Percentiles rank a stretch among this genome's conserved stretches.
Conservation (phyloP, 23 tunicate genomes). For the Diplosoma virens region DNA sequence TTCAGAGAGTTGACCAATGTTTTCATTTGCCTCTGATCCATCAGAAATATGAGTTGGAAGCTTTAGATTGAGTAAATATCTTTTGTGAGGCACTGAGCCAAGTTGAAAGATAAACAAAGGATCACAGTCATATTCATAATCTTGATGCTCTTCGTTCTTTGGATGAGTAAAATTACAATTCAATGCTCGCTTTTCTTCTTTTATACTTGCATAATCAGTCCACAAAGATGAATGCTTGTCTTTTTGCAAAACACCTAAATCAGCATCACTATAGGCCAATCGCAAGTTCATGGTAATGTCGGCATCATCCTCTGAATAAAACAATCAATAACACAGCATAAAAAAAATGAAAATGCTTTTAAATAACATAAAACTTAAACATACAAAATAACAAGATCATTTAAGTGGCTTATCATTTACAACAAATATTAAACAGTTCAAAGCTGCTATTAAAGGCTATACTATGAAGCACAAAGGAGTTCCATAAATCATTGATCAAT, state of each 20-base stretch:
- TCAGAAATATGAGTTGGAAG: constrained; percentile 34
- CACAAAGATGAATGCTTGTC: constrained; percentile 28
- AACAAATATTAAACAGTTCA: too few species aligned
- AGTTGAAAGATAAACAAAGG: constrained; percentile 59
- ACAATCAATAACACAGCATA: too few species aligned
- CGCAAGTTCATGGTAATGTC: constrained; percentile 35
- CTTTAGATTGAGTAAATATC: constrained; percentile 60
- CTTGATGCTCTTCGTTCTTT: constrained; percentile 19
- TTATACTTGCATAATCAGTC: constrained; percentile 36
- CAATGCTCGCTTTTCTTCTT: constrained; percentile 40
- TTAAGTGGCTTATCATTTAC: too few species aligned
- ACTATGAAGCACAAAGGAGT: too few species aligned
- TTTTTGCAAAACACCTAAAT: background rate
- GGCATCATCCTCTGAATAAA: constrained; percentile 13
- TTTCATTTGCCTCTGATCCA: background rate
- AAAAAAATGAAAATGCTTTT: too few species aligned
- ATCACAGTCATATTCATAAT: constrained; percentile 76
- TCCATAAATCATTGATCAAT: too few species aligned
- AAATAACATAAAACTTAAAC: too few species aligned
- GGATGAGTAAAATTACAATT: constrained; percentile 57
- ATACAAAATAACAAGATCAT: too few species aligned
- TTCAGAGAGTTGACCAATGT: constrained; percentile 28
- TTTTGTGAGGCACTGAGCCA: constrained; percentile 80
- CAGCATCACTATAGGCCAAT: constrained; percentile 43
- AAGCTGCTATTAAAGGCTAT: too few species aligned